Evolutionary conservation across 2,888 invertebrate genomes (phyloP), one percentile per base, ranked within the genome.

Genomic region (Erebia epiphron): DNA sequence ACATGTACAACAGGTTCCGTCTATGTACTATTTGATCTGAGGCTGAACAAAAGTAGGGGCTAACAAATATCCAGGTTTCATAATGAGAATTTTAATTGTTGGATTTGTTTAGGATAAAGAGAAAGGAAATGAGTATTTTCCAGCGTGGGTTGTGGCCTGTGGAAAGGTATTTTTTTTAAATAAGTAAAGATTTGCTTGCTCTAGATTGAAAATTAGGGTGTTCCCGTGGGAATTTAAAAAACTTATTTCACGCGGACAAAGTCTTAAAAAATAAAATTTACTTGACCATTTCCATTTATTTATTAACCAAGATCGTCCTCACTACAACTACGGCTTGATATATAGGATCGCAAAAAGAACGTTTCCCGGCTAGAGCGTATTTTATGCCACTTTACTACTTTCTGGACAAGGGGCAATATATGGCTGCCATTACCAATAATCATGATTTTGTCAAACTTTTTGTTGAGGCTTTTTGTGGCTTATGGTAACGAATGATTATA

Each of bases 71-170:
- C 65, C 65, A 43, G 41, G 65, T 43, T 65, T 43, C 18, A 21
- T 65, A 65, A 65, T 65, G 65, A 56, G 56, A 65, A 56, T 56
- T 65, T 65, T 65, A 65, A 65, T 65, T 65, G 65, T 65, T 43
- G 43, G 65, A 56, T 65, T 56, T 65, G 65, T 65, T 65, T 65
- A 56, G 65, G 54, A 43, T 65, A 41, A 41, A 64, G n/a, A 10
- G 64, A 52, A 63, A 14, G 64, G 52, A 26, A 64, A 16, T 52
- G n/a, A 52, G 35, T 64, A 35, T 52, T 64, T 52, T 52, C n/a
- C 63, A 18, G 5, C 58, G 35, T 35, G 35, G 21, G 46, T 57
- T 26, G 57, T 16, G 13, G 11, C 1, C 5, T n/a, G n/a, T 3
- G 54, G 10, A 2, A 16, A 43, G 26, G 3, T 7, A 35, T 35